Base-by-base conservation (phyloP, 2,888 invertebrate species). In the Encarsia formosa region DNA sequence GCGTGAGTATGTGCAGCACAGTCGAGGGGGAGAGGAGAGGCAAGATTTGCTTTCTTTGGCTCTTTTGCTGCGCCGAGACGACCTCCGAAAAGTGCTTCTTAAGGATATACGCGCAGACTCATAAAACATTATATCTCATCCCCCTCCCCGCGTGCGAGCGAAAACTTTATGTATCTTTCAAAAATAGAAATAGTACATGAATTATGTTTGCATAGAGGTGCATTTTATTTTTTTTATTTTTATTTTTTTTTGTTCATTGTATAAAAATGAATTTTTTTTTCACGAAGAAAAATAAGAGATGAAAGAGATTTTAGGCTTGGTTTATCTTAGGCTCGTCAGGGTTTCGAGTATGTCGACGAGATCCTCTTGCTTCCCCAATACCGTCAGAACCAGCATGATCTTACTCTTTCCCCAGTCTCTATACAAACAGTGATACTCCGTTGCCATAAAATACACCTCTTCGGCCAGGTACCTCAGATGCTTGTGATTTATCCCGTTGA, bases 281-380 rank as follows among this genome's bases (percentile, higher is more conserved):
- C n/a, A n/a, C n/a, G n/a, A 29, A 29, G 29, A 29, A 29, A 29
- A 29, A 29, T 29, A 29, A 9, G 29, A 9, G 29, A 13, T 9
- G 29, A 29, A 29, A 8, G 8, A 13, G 13, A 29, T 29, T 29
- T 29, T 29, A 29, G 8, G 29, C n/a, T 34, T n/a, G n/a, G n/a
- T n/a, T 34, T 13, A 34, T 5, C 5, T 34, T 9, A 34, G 34
- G n/a, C 15, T 9, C 13, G 34, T 5, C 13, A 75, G 59, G 45
- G 71, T 68, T 26, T 74, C 73, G 18, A 78, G 73, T 19, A 75
- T 60, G 39, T 68, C 67, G 57, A 78, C 74, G 11, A 80, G 67
- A 32, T 75, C 67, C 50, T 73, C 73, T 59, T 74, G 75, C 32
- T 68, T 63, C 5, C 79, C 80, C 61, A 80, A 78, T 29, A 77